Conservation (phyloP, 1,140 invertebrate species). For the Anadara kagoshimensis region DNA sequence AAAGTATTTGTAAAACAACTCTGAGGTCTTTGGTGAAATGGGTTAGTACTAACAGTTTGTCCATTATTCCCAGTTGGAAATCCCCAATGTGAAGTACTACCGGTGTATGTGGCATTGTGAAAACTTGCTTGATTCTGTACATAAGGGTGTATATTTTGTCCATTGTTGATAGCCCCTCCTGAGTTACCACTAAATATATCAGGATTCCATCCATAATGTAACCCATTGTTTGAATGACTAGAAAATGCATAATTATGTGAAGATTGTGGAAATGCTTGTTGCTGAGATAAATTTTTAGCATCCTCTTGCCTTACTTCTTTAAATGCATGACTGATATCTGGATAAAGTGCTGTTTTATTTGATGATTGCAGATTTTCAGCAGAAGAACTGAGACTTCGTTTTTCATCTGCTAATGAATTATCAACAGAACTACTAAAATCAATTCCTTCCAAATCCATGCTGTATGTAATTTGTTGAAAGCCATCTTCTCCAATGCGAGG, state of each 20-base stretch:
- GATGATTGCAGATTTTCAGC: conserved; percentile 34
- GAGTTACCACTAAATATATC: conserved; percentile 24
- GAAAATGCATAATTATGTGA: no score
- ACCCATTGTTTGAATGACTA: background rate
- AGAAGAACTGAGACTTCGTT: conserved; percentile 33
- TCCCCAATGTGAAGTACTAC: background rate
- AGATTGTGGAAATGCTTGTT: background rate
- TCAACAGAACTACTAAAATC: conserved; percentile 44
- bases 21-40: background rate
- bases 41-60: background rate
- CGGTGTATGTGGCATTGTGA: conserved; percentile 1
- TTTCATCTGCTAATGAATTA: background rate
- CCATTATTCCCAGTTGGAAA: background rate
- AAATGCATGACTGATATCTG: conserved; percentile 66
- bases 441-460: conserved; percentile 57
- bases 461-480: conserved; percentile 1
- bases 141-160: background rate
- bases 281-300: background rate
- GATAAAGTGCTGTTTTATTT: conserved; percentile 46
- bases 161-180: background rate
- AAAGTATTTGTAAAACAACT: conserved; percentile 7
- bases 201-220: conserved; percentile 37
- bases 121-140: conserved; percentile 6
- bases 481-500: background rate
- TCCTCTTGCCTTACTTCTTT: conserved; percentile 42